Evolutionary conservation across 2,888 invertebrate species (phyloP).

Genomic region (Orthonevra nobilis): DNA sequence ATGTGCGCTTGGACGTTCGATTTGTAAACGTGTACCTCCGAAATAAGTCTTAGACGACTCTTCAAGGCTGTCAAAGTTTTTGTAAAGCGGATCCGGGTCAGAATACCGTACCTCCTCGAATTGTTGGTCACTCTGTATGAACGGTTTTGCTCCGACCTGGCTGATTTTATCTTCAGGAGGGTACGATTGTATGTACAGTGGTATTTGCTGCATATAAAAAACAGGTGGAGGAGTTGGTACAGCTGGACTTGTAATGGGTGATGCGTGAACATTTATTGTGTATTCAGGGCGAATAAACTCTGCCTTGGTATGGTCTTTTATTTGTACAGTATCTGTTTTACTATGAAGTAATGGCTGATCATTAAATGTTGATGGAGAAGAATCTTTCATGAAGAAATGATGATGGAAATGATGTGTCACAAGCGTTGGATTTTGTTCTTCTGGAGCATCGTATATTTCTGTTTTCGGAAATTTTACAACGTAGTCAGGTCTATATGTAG

Average conservation of each 20-base stretch:
- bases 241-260: slow-evolving; percentile 3
- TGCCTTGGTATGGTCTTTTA: slow-evolving; percentile 29
- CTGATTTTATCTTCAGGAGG: slow-evolving; percentile 69
- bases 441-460: slow-evolving; percentile 63
- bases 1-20: slow-evolving; percentile 26
- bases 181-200: slow-evolving; percentile 72
- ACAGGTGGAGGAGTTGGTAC: not conserved
- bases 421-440: no score
- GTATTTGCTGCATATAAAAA: slow-evolving; percentile 57
- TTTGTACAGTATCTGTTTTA: slow-evolving; percentile 35
- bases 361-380: no score
- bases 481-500: slow-evolving; percentile 77
- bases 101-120: slow-evolving; percentile 79
- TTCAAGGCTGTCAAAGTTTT: slow-evolving; percentile 62
- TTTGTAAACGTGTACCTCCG: slow-evolving; percentile 1
- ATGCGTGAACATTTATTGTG: slow-evolving; percentile 1
- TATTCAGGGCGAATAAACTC: slow-evolving; percentile 26
- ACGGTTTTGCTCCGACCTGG: slow-evolving; percentile 70
- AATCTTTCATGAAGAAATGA: slow-evolving; percentile 78
- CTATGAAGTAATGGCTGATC: slow-evolving; percentile 6
- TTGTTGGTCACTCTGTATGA: slow-evolving; percentile 76
- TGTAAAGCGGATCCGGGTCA: slow-evolving; percentile 81
- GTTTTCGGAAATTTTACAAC: slow-evolving; percentile 73
- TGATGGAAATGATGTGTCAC: slow-evolving; percentile 80
- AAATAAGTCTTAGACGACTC: slow-evolving; percentile 3